Percentiles rank a stretch among this genome's conserved stretches.
These are phyloP conservation scores for Rhabdomys dilectus DNA, from an alignment of 2,113 vertebrate genomes.

Conservation along the genomic window DNA sequence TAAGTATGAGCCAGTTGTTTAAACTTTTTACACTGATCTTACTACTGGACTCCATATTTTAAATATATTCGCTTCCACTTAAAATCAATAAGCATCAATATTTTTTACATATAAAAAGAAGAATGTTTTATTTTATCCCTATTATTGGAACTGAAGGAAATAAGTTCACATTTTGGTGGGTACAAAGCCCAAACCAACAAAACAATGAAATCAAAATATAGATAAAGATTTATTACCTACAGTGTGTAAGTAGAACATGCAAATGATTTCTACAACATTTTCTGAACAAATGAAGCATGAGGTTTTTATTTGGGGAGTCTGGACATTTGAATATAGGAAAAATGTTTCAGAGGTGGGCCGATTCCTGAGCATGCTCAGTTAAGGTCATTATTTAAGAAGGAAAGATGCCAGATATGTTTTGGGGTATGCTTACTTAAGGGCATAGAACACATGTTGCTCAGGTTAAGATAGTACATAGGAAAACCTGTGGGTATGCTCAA, in stretches of 20 bases:
- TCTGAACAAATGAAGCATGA: neutral
- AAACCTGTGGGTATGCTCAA: neutral
- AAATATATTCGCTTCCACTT: neutral
- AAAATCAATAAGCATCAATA: neutral
- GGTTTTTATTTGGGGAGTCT: neutral
- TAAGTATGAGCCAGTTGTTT: conserved; percentile 5
- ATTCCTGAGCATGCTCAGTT: neutral
- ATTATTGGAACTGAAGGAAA: neutral
- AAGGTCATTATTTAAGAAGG: neutral
- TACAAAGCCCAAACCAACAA: neutral
- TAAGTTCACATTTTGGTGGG: neutral
- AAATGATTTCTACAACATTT: neutral
- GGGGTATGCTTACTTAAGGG: neutral
- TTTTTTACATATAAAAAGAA: neutral
- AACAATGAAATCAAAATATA: neutral
- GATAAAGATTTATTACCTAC: neutral
- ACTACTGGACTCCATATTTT: neutral
- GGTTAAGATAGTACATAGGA: neutral
- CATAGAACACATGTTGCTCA: neutral
- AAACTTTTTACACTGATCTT: neutral
- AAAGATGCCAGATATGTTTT: neutral
- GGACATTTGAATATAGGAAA: neutral
- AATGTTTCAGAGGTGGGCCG: neutral
- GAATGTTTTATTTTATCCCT: conserved; percentile 11
- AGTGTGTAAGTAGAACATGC: neutral